Base-by-base conservation (phyloP, 1,140 invertebrate species). In the Onthophagus taurus region DNA sequence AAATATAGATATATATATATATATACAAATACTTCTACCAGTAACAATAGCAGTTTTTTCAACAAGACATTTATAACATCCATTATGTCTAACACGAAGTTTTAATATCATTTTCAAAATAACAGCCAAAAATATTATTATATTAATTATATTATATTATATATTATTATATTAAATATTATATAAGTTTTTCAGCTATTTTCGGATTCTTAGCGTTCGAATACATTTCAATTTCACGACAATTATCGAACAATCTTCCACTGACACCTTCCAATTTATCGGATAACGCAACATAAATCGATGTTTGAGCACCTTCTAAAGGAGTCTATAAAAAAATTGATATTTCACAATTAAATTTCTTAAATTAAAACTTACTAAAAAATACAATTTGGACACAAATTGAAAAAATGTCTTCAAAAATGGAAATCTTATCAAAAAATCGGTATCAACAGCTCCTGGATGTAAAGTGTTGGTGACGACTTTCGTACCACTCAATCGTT, bases 401-500 rank as follows among this genome's bases (percentile, higher is more conserved):
- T 39, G 12, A 8, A 3, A 11, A 12, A n/a, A 12, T 3, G 39
- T 24, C 17, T 43, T 49, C n/a, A 37, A 39, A n/a, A 34, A 30
- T 44, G 12, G 50, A 29, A 48, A 26, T 18, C 55, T 52, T 45
- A 53, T 52, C 21, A 60, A 59, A 31, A 64, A 56, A 12, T 62
- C 54, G 8, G 61, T 64, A 42, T 53, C 43, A n/a, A 64, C 49
- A 8, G 51, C 48, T 26, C 60, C 62, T 6, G 62, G 62, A 52
- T 62, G 58, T 8, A 60, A 45, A 9, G 51, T 55, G 48, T 61
- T 59, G 1, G 54, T 51, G 9, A 34, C 53, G 1, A 63, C 50
- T 16, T 44, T 49, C 23, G 43, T 68, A 68, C 71, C 71, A 70
- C 74, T 59, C 13, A 84, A 52, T 46, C 67, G 61, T 33, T 62